Percentiles rank a stretch among this genome's conserved stretches.
These are phyloP conservation scores for Pollenia labialis DNA, from an alignment of 2,888 invertebrate genomes.

Conservation along the genomic window DNA sequence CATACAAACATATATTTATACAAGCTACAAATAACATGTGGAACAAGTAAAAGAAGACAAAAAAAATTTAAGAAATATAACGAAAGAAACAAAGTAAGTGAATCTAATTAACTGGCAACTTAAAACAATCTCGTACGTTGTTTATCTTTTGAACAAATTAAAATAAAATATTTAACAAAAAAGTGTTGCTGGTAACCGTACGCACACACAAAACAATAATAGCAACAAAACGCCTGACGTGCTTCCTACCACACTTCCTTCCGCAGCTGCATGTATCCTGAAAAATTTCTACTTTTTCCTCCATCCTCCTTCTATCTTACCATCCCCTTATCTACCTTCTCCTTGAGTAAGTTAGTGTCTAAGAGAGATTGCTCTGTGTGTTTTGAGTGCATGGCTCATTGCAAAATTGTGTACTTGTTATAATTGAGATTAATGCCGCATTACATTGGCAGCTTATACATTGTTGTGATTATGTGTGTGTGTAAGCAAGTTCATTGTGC, in stretches of 20 bases:
- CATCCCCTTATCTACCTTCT: neutral
- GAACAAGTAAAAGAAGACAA: neutral
- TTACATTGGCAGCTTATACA: constrained; percentile 60
- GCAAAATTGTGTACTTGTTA: constrained; percentile 67
- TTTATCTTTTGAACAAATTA: constrained; percentile 61
- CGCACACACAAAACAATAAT: constrained; percentile 25
- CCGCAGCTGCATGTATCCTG: constrained; percentile 53
- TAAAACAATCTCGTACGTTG: constrained; percentile 65
- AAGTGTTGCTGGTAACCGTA: constrained; percentile 55
- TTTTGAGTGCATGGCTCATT: constrained; percentile 65
- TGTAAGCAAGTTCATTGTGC: no score
- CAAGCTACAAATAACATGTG: neutral
- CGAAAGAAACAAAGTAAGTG: constrained; percentile 3
- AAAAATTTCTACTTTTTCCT: neutral
- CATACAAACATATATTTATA: no score
- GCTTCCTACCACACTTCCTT: constrained; percentile 66
- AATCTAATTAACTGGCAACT: constrained; percentile 69
- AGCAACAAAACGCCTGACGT: constrained; percentile 41
- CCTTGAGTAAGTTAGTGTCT: neutral
- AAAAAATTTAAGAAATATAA: neutral
- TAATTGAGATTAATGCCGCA: constrained; percentile 75
- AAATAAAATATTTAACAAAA: neutral
- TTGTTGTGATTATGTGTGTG: constrained; percentile 26
- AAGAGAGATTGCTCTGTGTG: constrained; percentile 7
- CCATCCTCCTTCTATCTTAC: neutral